Evolutionary conservation across 2,888 invertebrate species (phyloP).

Genomic region (Acanthosepion lycidas): DNA sequence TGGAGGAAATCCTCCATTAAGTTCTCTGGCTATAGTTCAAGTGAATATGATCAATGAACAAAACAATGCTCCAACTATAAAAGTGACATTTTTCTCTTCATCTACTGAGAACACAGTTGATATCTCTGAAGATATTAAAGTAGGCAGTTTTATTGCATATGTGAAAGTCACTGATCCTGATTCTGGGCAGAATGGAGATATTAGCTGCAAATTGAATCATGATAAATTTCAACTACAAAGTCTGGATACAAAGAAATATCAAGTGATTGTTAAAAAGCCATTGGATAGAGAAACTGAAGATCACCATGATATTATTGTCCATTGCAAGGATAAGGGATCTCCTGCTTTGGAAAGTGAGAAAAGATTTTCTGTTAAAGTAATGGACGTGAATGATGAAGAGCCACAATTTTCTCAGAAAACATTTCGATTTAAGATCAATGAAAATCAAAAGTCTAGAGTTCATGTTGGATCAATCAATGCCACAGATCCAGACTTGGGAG

Average conservation of each 20-base stretch:
- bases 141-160: not conserved
- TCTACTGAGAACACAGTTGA: not conserved
- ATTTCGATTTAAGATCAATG: slow-evolving; percentile 16
- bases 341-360: slow-evolving; percentile 21
- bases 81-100: not conserved
- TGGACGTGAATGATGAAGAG: not conserved
- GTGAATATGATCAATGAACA: not conserved
- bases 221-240: slow-evolving; percentile 33
- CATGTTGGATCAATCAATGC: not conserved
- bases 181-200: not conserved
- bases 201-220: not conserved
- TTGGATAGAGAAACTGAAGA: slow-evolving; percentile 8
- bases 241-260: not conserved
- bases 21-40: not conserved
- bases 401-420: not conserved
- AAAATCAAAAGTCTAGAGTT: not conserved
- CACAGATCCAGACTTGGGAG: not conserved
- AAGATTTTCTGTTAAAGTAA: not conserved
- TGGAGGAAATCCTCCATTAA: slow-evolving; percentile 8
- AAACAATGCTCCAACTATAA: not conserved
- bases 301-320: not conserved
- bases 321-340: not conserved
- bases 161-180: not conserved
- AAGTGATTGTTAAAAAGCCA: slow-evolving; percentile 33
- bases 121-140: slow-evolving; percentile 20